These are phyloP conservation scores for Xyliphius kryptos DNA, from an alignment of 2,113 vertebrate genomes.

Conservation along the genomic window DNA sequence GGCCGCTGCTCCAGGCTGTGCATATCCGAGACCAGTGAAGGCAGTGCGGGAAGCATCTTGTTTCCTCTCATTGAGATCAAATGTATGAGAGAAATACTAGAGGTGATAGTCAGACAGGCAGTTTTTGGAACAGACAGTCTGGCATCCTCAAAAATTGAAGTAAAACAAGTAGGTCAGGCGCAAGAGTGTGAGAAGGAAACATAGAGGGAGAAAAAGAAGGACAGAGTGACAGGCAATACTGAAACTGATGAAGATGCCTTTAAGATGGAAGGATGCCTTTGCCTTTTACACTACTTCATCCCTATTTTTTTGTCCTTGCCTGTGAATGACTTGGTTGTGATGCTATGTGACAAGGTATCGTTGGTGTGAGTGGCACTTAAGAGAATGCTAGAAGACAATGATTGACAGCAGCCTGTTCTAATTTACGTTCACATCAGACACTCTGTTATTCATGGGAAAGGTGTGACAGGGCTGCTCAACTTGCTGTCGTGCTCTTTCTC, in stretches of 20 bases:
- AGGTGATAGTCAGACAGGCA: slow-evolving; percentile 23
- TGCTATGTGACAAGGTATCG: slow-evolving; percentile 26
- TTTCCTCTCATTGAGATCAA: neutral
- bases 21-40: neutral
- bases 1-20: neutral
- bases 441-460: slow-evolving; percentile 29
- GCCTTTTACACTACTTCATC: slow-evolving; percentile 13
- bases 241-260: slow-evolving; percentile 13
- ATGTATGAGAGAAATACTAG: slow-evolving; percentile 11
- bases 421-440: slow-evolving; percentile 37
- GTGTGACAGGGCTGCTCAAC: slow-evolving; percentile 21
- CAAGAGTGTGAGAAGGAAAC: slow-evolving; percentile 7
- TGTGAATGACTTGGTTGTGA: slow-evolving; percentile 22
- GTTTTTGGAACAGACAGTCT: slow-evolving; percentile 20
- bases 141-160: slow-evolving; percentile 27
- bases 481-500: slow-evolving; percentile 17
- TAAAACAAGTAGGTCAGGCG: slow-evolving; percentile 41
- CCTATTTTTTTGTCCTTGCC: slow-evolving; percentile 24
- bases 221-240: slow-evolving; percentile 16
- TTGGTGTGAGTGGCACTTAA: slow-evolving; percentile 31
- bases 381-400: slow-evolving; percentile 33
- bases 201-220: slow-evolving; percentile 36
- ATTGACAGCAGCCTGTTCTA: slow-evolving; percentile 39
- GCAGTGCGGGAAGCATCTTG: neutral
- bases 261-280: slow-evolving; percentile 11